Evolutionary conservation across 2,797 vertebrate genomes (phyloP), one percentile per base, ranked within the genome.

Genomic region (Chiroxiphia lanceolata): DNA sequence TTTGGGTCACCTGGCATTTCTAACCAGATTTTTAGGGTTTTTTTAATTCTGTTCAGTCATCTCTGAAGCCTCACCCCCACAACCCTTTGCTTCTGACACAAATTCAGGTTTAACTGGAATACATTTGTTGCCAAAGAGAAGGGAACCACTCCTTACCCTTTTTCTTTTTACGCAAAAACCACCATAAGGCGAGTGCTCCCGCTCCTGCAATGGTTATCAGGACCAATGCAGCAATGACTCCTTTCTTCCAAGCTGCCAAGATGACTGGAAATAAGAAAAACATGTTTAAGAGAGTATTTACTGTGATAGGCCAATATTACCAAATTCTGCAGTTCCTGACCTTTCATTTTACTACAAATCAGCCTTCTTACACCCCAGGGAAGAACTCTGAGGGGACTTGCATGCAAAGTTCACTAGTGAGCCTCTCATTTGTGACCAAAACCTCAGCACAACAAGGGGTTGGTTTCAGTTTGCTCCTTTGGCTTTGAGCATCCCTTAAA

Each of bases 161-260:
- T 97, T 94, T 92, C 97, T 98, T 98, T 97, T 93, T 98, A 83
- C 14, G 59, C 61, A 95, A 78, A 83, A 97, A 97, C 93, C 90
- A 98, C 88, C 94, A 97, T 7, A 67, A 38, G 48, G 51, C 3
- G 1, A 95, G 34, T 18, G 81, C 20, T 56, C 12, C 75, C 56
- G 71, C 92, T 85, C 89, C 96, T 79, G 87, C 81, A 0, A 97
- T 45, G 72, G 72, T 45, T n/a, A 94, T 87, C 1, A 97, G 92
- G 93, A 97, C 81, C 57, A 95, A 80, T 3, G 95, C 50, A 26
- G 95, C 95, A 40, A 98, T 97, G n/a, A 98, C 70, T 72, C 97
- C 96, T 96, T 98, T 98, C 95, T 97, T 97, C 98, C 98, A 98
- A 2, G 96, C 31, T 31, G 98, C 98, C 80, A 98, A 93, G 81